A percentile compares a stretch with the other conserved stretches of the same genome.
Conservation (phyloP, 2,113 vertebrate species). For the Paracanthobrama guichenoti region DNA sequence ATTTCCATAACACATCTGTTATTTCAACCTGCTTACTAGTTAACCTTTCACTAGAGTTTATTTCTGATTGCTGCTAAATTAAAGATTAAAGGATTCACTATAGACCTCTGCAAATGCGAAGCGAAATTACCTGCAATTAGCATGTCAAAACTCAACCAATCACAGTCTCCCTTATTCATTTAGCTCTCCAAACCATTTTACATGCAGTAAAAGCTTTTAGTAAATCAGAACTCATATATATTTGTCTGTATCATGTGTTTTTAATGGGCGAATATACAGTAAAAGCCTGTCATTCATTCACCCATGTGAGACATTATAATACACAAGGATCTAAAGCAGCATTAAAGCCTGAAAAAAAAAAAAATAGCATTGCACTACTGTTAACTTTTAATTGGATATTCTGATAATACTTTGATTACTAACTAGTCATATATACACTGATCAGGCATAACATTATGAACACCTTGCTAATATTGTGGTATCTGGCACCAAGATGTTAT, state of each 20-base stretch:
- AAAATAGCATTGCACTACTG: not conserved
- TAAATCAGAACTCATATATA: not conserved
- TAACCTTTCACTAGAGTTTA: not conserved
- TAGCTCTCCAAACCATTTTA: not conserved
- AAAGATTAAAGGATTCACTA: not conserved
- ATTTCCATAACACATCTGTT: not conserved
- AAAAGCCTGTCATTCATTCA: not conserved
- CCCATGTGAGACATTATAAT: not conserved
- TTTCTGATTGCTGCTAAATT: not conserved
- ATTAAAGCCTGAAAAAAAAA: constrained; percentile 10
- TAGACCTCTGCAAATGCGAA: not conserved
- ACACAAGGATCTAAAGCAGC: not conserved
- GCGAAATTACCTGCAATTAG: not conserved
- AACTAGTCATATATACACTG: too few species aligned
- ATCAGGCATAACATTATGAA: too few species aligned
- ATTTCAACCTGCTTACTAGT: not conserved
- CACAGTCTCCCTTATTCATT: not conserved
- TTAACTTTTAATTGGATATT: not conserved
- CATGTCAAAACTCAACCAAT: not conserved
- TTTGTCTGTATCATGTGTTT: constrained; percentile 1
- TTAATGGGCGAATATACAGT: not conserved
- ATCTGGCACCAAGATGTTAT: too few species aligned
- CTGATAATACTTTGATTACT: not conserved
- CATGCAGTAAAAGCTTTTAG: constrained; percentile 2
- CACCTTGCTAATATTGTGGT: too few species aligned